Conservation (phyloP, 2,888 invertebrate species). For the Phasia obesa region DNA sequence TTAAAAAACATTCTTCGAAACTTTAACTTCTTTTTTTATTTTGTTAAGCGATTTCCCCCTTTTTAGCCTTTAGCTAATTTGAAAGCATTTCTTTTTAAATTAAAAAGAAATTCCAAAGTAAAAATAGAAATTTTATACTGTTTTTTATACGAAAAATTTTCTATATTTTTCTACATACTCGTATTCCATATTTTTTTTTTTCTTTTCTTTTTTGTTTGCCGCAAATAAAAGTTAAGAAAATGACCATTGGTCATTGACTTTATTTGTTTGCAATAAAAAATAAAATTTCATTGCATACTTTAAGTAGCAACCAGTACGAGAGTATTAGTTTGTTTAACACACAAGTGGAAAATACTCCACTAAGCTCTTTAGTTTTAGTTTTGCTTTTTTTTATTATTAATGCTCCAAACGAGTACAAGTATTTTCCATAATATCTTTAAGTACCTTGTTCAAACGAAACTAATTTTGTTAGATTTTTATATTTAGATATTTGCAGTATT, state of each 20-base stretch:
- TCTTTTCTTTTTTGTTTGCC: background rate
- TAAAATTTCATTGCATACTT: constrained; percentile 63
- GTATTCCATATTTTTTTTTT: background rate
- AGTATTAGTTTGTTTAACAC: constrained; percentile 50
- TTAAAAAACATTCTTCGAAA: no score
- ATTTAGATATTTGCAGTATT: constrained; percentile 30
- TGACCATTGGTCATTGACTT: constrained; percentile 66
- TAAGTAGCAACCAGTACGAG: constrained; percentile 22
- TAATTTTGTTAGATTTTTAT: constrained; percentile 66
- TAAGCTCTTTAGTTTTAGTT: constrained; percentile 62
- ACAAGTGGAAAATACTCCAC: constrained; percentile 59
- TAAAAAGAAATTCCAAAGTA: background rate
- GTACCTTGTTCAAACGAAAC: constrained; percentile 65
- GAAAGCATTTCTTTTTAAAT: background rate
- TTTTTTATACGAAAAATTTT: no score
- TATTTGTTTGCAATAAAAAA: constrained; percentile 62
- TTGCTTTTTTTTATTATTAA: constrained; percentile 19
- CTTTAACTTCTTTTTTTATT: background rate
- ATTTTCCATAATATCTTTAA: constrained; percentile 64
- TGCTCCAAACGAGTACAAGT: constrained; percentile 29
- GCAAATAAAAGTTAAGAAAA: constrained; percentile 12
- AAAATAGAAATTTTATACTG: background rate
- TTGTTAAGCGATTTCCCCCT: background rate
- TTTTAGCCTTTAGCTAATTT: constrained; percentile 3
- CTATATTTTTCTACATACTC: no score